Base-by-base conservation (phyloP, 2,888 invertebrate genomes). In the Scaptomyza caliginosa region DNA sequence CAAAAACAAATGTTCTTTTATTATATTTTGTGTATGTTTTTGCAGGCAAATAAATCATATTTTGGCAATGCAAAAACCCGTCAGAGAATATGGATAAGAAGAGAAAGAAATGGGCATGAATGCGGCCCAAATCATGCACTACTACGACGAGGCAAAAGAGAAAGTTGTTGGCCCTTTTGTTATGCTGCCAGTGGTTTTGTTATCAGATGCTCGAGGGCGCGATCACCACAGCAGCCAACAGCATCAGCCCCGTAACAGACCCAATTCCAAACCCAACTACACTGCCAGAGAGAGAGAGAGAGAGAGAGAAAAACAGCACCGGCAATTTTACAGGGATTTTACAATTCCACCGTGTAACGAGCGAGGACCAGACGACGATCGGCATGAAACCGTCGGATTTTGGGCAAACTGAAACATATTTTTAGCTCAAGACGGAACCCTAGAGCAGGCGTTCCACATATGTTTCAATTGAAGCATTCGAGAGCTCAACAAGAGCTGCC, bases 151-250 rank as follows among this genome's bases (percentile, higher is more conserved):
- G 49, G 58, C 50, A 83, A 82, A 88, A 89, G 89, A 88, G 89
- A 88, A 88, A 88, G 81, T 88, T 87, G 46, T 56, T 76, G 80
- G 72, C 62, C 64, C 74, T 69, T 75, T 74, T 78, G 77, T 88
- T 68, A 66, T 67, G 66, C 77, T 74, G 78, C 74, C 77, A 80
- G 88, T 89, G 89, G 89, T 89, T 89, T 88, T 85, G 86, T 81
- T 85, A 88, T 89, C 89, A 77, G 80, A 74, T 67, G 65, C 54
- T 68, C 67, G 80, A 87, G 82, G 88, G 88, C 89, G 88, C 89
- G 86, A 89, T 89, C 78, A 65, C 66, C 71, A 49, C 60, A 52
- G 50, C 69, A 51, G 21, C 21, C 21, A 34, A 16, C 34, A 34
- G 34, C 3, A 16, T 16, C 16, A 34, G 60, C 69, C 62, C 52